Evolutionary conservation across 1,140 invertebrate genomes (phyloP).

Genomic region (Coelopa frigida): DNA sequence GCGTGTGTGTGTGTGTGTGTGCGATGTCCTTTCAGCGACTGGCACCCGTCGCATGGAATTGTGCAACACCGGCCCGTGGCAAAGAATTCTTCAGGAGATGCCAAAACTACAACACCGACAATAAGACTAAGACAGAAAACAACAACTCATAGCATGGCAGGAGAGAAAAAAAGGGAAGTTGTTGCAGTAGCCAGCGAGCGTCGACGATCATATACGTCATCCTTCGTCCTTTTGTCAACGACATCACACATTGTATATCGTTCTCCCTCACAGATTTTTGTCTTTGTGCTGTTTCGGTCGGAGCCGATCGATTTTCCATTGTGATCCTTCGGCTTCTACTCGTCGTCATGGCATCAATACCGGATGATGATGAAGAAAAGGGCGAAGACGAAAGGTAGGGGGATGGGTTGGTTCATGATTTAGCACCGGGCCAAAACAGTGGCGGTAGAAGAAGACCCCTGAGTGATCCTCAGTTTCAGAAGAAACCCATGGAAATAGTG

Average conservation of each 20-base stretch:
- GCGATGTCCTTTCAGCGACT: slow-evolving; percentile 27
- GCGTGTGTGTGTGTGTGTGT: slow-evolving; percentile 17
- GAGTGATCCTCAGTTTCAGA: too few relatives aligned
- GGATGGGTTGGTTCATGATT: too few relatives aligned
- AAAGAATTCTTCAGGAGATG: slow-evolving; percentile 12
- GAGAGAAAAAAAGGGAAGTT: not conserved
- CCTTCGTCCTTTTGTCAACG: slow-evolving; percentile 37
- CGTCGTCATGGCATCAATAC: not conserved
- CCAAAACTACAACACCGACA: slow-evolving; percentile 1
- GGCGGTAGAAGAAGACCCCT: too few relatives aligned
- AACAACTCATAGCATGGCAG: not conserved
- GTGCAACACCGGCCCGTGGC: slow-evolving; percentile 43
- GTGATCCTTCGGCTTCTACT: not conserved
- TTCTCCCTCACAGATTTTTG: slow-evolving; percentile 26
- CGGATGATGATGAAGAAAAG: not conserved
- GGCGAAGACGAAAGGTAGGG: not conserved
- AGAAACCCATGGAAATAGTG: too few relatives aligned
- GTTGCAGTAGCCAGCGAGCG: not conserved
- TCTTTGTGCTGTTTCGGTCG: slow-evolving; percentile 16
- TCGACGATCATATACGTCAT: too few relatives aligned
- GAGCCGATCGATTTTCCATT: slow-evolving; percentile 6
- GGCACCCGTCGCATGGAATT: too few relatives aligned
- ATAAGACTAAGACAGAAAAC: slow-evolving; percentile 5
- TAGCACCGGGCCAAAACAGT: too few relatives aligned
- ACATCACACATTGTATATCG: slow-evolving; percentile 44